phyloP scores from a whole-genome alignment of 2,113 vertebrate genomes.

The Poicephalus gulielmi region DNA sequence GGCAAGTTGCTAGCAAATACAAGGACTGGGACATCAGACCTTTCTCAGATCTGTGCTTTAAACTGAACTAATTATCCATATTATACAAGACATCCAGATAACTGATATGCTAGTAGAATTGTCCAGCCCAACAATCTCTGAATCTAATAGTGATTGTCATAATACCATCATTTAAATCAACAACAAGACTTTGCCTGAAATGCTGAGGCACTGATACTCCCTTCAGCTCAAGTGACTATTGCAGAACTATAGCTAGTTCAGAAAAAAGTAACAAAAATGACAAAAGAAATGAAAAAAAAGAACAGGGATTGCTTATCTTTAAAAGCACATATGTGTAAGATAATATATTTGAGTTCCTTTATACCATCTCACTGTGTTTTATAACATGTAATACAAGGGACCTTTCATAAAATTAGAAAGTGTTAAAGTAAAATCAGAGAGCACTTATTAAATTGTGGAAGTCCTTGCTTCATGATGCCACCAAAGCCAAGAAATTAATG shows the following conservation, averaged over 20 bases:
- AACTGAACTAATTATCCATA: neutral
- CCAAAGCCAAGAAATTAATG: slow-evolving; percentile 37
- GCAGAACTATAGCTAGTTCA: neutral
- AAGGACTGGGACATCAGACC: neutral
- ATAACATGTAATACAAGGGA: slow-evolving; percentile 14
- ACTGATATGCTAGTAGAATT: neutral
- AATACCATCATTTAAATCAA: neutral
- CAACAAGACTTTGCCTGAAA: neutral
- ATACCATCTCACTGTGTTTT: neutral
- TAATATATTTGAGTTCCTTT: neutral
- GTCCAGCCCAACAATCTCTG: neutral
- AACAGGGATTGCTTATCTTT: neutral
- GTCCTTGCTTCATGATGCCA: neutral
- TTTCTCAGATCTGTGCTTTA: neutral
- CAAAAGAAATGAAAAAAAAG: neutral
- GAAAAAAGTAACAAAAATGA: neutral
- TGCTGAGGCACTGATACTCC: neutral
- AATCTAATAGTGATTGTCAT: neutral
- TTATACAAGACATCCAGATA: neutral
- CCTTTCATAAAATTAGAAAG: slow-evolving; percentile 40
- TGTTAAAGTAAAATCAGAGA: slow-evolving; percentile 45
- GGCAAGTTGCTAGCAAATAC: neutral
- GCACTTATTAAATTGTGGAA: slow-evolving; percentile 26
- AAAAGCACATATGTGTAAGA: neutral
- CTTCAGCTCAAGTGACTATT: neutral